Evolutionary conservation across 1,140 invertebrate genomes (phyloP), one percentile per base, ranked within the genome.

Genomic region (Heliothis subflexa): DNA sequence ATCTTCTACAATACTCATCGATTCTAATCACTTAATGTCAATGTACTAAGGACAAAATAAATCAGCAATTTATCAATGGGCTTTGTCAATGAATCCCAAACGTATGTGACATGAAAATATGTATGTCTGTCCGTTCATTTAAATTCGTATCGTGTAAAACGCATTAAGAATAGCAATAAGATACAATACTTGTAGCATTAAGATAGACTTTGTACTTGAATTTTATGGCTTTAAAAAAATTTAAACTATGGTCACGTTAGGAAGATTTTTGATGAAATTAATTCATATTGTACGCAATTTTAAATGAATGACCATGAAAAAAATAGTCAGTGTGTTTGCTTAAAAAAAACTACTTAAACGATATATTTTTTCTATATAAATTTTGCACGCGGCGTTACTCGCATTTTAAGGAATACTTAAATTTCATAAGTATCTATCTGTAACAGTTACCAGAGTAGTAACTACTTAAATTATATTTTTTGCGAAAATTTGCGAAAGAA

Each of bases 1-100:
- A 40, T 7, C 5, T 40, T 40, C 5, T 9, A 40, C 33, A 7
- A 40, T 9, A 40, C n/a, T 1, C 3, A 52, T 59, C 12, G 55
- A 59, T 57, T 12, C 54, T n/a, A 12, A 12, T 28, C 21, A 12
- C 13, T 4, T 28, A 5, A 16, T 4, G n/a, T 71, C 49, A 72
- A 57, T 55, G 70, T 57, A 16, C 47, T 25, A n/a, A n/a, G 10
- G 2, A 55, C 14, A 40, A 13, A 21, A 11, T 52, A 16, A 9
- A 45, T 72, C 55, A 55, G 33, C 70, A 72, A 54, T 70, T 49
- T 49, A 52, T 70, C 66, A 70, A 70, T 70, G 66, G 47, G 66
- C 25, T 50, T 70, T 11, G 66, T 70, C 47, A 70, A 70, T 70
- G 66, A 21, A 13, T 3, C 13, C 33, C 3, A 33, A 45, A 70